phyloP scores from a whole-genome alignment of 2,888 invertebrate species.

The Drosophila atroscutellata region DNA sequence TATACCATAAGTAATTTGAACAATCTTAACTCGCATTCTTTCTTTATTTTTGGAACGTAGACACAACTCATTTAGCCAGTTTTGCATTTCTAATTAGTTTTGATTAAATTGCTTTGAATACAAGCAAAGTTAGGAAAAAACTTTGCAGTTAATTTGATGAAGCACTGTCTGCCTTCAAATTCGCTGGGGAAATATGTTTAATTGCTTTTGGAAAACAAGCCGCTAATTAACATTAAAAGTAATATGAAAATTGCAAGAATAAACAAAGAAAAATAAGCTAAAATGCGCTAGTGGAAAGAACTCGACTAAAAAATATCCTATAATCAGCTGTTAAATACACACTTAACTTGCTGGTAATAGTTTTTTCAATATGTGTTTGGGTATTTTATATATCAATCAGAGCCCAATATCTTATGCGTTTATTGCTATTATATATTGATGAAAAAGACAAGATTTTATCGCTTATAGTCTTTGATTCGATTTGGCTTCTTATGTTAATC shows the following conservation, averaged over 20 bases:
- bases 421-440: not conserved
- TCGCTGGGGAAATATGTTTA: conserved; percentile 6
- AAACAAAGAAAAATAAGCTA: not conserved
- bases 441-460: not conserved
- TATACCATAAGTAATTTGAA: not conserved
- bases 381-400: not conserved
- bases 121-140: not conserved
- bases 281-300: not conserved
- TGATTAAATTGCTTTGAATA: conserved; percentile 16
- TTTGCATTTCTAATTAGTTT: not conserved
- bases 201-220: conserved; percentile 3
- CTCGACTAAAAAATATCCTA: not conserved
- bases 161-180: conserved; percentile 4
- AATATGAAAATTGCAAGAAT: not conserved
- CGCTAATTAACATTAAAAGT: not conserved
- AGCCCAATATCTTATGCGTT: not conserved
- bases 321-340: not conserved
- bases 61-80: not conserved
- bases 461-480: not conserved
- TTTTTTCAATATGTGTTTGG: not conserved
- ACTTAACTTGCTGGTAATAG: not conserved
- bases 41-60: not conserved
- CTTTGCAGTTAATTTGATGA: conserved; percentile 12
- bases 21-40: not conserved
- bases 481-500: not conserved